Percentiles rank a stretch among this genome's conserved stretches.
phyloP scores from a whole-genome alignment of 2,113 vertebrate species.

The Pseudonaja textilis region DNA sequence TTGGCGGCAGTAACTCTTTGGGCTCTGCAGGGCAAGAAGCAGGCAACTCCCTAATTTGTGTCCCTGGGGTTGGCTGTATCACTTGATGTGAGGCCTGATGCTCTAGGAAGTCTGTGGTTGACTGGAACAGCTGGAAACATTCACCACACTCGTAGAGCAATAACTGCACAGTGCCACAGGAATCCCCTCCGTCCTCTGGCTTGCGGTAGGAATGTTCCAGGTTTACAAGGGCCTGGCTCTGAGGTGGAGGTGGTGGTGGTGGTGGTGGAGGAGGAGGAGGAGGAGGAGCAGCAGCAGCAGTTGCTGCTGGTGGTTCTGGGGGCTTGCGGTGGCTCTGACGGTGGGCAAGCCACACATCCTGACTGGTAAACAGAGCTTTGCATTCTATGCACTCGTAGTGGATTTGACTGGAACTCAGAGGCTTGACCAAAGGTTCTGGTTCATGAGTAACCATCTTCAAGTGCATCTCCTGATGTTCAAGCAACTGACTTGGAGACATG shows the following conservation, averaged over 20 bases:
- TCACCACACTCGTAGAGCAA: conserved; percentile 70
- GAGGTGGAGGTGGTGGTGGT: background rate
- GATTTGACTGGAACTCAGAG: conserved; percentile 41
- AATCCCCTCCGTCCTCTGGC: conserved; percentile 36
- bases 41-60: conserved; percentile 23
- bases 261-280: background rate
- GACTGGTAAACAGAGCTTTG: conserved; percentile 79
- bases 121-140: conserved; percentile 71
- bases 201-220: conserved; percentile 71
- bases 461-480: conserved; percentile 67
- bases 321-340: conserved; percentile 69
- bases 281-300: background rate
- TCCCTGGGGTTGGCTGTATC: background rate
- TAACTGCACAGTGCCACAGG: conserved; percentile 52
- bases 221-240: conserved; percentile 54
- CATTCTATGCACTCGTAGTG: conserved; percentile 87
- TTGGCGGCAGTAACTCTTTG: background rate
- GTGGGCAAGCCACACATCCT: conserved; percentile 83
- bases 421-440: conserved; percentile 34
- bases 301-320: conserved; percentile 41
- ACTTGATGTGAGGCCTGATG: conserved; percentile 67
- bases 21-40: conserved; percentile 15
- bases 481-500: conserved; percentile 59
- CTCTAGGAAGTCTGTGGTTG: conserved; percentile 63
- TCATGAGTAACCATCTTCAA: conserved; percentile 66